phyloP scores from a whole-genome alignment of 1,140 invertebrate genomes.

The Macrotrachela quadricornifera region DNA sequence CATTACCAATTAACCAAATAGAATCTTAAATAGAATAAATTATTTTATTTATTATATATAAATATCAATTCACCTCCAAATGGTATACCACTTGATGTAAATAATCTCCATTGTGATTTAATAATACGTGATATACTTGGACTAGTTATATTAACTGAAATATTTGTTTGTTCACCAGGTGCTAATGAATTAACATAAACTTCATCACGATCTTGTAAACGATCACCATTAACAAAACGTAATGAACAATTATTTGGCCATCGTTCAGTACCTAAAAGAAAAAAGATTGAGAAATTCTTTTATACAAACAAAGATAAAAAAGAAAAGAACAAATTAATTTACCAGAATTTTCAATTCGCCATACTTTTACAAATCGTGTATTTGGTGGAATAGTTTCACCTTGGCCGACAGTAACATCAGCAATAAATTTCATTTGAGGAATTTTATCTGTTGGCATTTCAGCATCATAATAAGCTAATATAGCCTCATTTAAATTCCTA shows the following conservation, averaged over 20 bases:
- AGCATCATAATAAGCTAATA: slow-evolving; percentile 80
- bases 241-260: slow-evolving; percentile 2
- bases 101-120: slow-evolving; percentile 59
- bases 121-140: slow-evolving; percentile 47
- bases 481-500: slow-evolving; percentile 83
- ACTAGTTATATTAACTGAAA: slow-evolving; percentile 46
- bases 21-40: slow-evolving; percentile 34
- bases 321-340: neutral
- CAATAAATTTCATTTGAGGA: slow-evolving; percentile 54
- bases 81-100: slow-evolving; percentile 49
- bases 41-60: neutral
- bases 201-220: slow-evolving; percentile 20
- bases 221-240: slow-evolving; percentile 7
- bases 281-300: neutral
- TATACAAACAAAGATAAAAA: neutral
- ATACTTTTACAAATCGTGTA: slow-evolving; percentile 52
- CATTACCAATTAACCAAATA: slow-evolving; percentile 46
- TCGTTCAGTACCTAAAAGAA: slow-evolving; percentile 39
- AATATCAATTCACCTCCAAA: slow-evolving; percentile 46
- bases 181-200: slow-evolving; percentile 39
- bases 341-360: slow-evolving; percentile 57
- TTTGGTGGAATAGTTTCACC: slow-evolving; percentile 49
- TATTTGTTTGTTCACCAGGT: slow-evolving; percentile 43
- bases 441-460: slow-evolving; percentile 37
- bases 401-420: slow-evolving; percentile 50